Conservation (phyloP, 2,113 vertebrate species). For the Cyanoramphus novaezelandiae region DNA sequence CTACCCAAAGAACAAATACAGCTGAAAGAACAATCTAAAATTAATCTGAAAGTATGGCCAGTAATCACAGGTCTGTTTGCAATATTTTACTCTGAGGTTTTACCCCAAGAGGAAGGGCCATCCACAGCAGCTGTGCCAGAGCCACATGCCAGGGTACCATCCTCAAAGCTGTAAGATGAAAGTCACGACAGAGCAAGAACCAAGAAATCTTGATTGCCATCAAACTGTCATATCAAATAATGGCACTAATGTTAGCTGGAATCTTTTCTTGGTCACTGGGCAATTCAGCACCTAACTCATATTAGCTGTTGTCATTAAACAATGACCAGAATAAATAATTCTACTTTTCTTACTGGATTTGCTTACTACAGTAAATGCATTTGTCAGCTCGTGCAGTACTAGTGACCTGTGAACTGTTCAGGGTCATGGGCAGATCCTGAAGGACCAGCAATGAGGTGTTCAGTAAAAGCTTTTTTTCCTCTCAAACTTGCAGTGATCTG, state of each 20-base stretch:
- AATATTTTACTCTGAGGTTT: not conserved
- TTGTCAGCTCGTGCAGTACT: not conserved
- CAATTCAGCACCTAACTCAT: not conserved
- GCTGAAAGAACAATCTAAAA: conserved; percentile 4
- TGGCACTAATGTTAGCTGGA: not conserved
- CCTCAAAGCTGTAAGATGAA: not conserved
- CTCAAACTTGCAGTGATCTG: not conserved
- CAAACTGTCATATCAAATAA: not conserved
- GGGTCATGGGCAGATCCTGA: not conserved
- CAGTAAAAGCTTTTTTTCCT: not conserved
- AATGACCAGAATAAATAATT: not conserved
- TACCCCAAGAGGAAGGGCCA: not conserved
- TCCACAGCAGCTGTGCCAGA: not conserved
- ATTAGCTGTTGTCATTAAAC: not conserved
- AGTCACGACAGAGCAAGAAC: not conserved
- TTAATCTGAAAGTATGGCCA: not conserved
- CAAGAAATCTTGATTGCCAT: not conserved
- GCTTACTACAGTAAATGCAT: not conserved
- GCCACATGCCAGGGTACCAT: not conserved
- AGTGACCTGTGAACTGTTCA: not conserved
- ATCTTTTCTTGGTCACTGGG: not conserved
- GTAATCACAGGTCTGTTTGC: not conserved
- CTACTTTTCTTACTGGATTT: not conserved
- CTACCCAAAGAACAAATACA: not conserved
- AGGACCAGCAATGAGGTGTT: not conserved